phyloP scores from a whole-genome alignment of 1,140 invertebrate genomes.

The Hesperophylax magnus region DNA sequence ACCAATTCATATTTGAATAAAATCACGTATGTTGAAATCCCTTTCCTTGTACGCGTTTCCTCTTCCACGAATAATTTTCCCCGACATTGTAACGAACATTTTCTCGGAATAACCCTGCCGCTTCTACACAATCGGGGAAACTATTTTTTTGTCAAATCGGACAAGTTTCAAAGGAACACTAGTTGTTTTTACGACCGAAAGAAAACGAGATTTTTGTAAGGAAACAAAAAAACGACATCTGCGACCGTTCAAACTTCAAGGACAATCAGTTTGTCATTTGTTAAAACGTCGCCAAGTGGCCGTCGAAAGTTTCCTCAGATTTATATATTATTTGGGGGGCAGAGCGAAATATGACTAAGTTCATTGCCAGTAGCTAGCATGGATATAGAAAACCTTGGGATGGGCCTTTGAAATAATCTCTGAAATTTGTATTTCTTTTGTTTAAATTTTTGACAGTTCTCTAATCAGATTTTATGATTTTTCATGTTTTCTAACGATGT shows the following conservation, averaged over 20 bases:
- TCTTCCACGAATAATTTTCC: background rate
- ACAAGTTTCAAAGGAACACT: background rate
- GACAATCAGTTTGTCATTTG: constrained; percentile 14
- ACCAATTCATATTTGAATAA: no score
- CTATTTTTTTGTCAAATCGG: background rate
- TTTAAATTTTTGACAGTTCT: no score
- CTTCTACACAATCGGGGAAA: background rate
- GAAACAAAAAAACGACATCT: constrained; percentile 14
- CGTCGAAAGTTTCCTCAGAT: background rate
- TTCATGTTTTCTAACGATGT: no score
- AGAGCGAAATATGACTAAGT: background rate
- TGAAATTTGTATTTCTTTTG: no score
- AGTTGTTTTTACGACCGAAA: background rate
- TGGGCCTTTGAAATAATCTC: no score
- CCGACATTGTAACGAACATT: background rate
- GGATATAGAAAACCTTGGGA: no score
- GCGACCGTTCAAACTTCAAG: background rate
- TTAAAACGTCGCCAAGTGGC: background rate
- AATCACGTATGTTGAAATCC: no score
- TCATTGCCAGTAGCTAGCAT: no score
- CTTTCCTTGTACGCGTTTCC: no score
- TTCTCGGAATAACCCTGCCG: background rate
- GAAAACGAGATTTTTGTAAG: background rate
- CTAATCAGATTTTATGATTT: no score
- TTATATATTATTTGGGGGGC: background rate